phyloP scores from a whole-genome alignment of 2,113 vertebrate genomes.

The Octodon degus region DNA sequence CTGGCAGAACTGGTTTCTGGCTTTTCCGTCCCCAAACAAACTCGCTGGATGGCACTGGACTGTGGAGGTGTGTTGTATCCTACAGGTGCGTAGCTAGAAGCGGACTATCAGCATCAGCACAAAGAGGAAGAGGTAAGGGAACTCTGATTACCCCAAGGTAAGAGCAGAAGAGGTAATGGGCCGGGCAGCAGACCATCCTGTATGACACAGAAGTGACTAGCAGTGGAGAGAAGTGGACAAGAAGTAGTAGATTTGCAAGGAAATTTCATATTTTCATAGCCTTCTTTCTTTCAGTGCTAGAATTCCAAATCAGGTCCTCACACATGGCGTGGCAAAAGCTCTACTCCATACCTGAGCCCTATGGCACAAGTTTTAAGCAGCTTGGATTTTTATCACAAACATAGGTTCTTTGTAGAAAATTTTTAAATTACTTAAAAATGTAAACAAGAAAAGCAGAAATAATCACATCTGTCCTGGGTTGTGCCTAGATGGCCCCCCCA shows the following conservation, averaged over 20 bases:
- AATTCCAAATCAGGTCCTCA: not conserved
- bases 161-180: not conserved
- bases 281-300: not conserved
- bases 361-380: not conserved
- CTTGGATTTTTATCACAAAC: not conserved
- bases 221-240: not conserved
- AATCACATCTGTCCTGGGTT: not conserved
- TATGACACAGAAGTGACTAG: not conserved
- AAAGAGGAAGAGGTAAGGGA: not conserved
- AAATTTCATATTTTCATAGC: not conserved
- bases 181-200: not conserved
- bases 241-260: not conserved
- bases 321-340: not conserved
- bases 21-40: not conserved
- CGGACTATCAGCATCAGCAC: too few species aligned
- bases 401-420: not conserved
- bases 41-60: not conserved
- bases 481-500: not conserved
- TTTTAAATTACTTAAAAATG: not conserved
- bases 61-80: fast-evolving
- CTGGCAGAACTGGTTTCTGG: not conserved
- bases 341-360: not conserved
- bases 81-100: not conserved
- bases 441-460: not conserved
- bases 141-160: not conserved